Evolutionary conservation across 2,797 vertebrate species (phyloP).

Genomic region (Todus mexicanus): DNA sequence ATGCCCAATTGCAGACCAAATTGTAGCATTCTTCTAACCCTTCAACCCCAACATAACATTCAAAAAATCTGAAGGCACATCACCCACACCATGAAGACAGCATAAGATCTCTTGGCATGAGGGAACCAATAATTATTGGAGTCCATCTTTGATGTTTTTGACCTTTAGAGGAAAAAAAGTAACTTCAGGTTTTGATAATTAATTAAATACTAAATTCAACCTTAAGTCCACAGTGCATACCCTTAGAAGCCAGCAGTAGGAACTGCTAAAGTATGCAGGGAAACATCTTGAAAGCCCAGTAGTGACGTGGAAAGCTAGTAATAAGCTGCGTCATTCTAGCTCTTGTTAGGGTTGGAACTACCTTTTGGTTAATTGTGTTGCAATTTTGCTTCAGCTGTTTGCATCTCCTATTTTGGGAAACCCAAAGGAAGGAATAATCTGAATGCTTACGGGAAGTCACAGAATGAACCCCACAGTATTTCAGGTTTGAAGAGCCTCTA

Average conservation of each 20-base stretch:
- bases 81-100: background rate
- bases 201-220: background rate
- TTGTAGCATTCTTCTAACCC: background rate
- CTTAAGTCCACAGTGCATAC: background rate
- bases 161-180: background rate
- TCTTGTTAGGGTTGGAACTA: background rate
- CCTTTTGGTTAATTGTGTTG: background rate
- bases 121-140: background rate
- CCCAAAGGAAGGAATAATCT: background rate
- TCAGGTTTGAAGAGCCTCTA: background rate
- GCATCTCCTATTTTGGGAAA: background rate
- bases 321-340: background rate
- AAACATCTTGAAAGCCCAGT: background rate
- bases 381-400: background rate
- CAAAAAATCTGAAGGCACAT: background rate
- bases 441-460: background rate
- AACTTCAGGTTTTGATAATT: background rate
- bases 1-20: background rate
- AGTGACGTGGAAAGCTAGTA: background rate
- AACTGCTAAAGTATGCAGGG: background rate
- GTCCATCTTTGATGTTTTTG: background rate
- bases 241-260: background rate
- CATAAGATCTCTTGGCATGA: background rate
- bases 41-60: background rate
- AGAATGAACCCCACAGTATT: background rate